Evolutionary conservation across 1,140 invertebrate species (phyloP), one percentile per base, ranked within the genome.

Genomic region (Apis dorsata): DNA sequence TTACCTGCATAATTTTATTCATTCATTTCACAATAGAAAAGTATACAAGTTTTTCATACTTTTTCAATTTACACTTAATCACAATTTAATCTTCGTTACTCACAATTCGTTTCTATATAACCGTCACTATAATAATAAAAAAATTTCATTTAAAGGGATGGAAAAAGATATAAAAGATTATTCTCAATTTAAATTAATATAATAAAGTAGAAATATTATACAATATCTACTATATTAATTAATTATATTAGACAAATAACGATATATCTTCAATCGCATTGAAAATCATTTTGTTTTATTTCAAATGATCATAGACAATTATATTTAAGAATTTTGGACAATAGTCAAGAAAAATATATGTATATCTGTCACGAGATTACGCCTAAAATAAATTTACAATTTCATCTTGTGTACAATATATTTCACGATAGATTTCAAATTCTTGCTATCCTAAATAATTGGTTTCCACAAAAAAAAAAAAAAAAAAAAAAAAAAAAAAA

Each of bases 321-420:
- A 44, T 11, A 9, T 28, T 13, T 57, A 44, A 65, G 21, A 44
- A 75, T 21, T 44, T 66, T 49, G 21, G 15, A 63, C 28, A 34
- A 60, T 44, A 49, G 57, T 44, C 24, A 44, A 55, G 57, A 81
- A 81, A 81, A 77, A 77, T 81, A 81, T 76, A 51, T 28, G 62
- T 44, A 44, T 44, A 44, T 77, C 9, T 34, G n/a, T 11, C 21
- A 44, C 24, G 15, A 51, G 24, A 53, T 69, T 70, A 44, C 70
- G 80, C 21, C 21, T 19, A 82, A 82, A 77, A 82, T 82, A 82
- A 77, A 21, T 69, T 53, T 60, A 24, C 55, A 68, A 69, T 77
- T 21, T 60, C 53, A 19, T 68, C 44, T 53, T 68, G 73, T 81
- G 24, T 81, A 81, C 55, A 81, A 60, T 69, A 59, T 77, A 68